A percentile compares a stretch with the other conserved stretches of the same genome.
Conservation (phyloP, 2,888 invertebrate genomes). For the Chaetogeoica ovagalla region DNA sequence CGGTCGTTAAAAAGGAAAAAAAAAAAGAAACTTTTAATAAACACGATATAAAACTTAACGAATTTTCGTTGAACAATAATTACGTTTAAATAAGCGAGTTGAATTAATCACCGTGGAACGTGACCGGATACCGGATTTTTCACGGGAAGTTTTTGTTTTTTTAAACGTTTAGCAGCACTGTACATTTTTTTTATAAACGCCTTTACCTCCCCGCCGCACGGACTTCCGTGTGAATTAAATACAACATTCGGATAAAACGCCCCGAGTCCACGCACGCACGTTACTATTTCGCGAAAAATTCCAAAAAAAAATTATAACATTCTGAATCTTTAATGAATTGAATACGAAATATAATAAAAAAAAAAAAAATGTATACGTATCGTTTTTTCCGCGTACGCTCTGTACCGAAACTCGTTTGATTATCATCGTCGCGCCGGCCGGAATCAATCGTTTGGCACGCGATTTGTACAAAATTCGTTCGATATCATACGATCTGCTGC, state of each 20-base stretch:
- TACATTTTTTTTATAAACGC: background rate
- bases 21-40: constrained; percentile 38
- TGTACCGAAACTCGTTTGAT: too few species aligned
- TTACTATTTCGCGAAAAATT: background rate
- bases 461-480: too few species aligned
- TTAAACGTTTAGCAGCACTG: background rate
- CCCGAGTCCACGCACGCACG: too few species aligned
- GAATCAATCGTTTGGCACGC: too few species aligned
- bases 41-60: background rate
- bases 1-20: constrained; percentile 7
- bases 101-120: constrained; percentile 12
- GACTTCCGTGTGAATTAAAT: background rate
- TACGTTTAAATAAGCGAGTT: constrained; percentile 1
- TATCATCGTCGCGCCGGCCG: too few species aligned
- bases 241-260: background rate
- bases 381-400: too few species aligned
- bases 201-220: background rate
- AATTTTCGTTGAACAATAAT: background rate
- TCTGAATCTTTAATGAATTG: too few species aligned
- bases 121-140: constrained; percentile 11
- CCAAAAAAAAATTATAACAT: too few species aligned
- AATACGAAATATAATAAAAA: too few species aligned
- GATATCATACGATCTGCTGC: too few species aligned
- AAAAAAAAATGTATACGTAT: too few species aligned
- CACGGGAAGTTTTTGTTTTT: background rate